phyloP scores from a whole-genome alignment of 2,888 invertebrate species.

The Sinotaia quadrata region DNA sequence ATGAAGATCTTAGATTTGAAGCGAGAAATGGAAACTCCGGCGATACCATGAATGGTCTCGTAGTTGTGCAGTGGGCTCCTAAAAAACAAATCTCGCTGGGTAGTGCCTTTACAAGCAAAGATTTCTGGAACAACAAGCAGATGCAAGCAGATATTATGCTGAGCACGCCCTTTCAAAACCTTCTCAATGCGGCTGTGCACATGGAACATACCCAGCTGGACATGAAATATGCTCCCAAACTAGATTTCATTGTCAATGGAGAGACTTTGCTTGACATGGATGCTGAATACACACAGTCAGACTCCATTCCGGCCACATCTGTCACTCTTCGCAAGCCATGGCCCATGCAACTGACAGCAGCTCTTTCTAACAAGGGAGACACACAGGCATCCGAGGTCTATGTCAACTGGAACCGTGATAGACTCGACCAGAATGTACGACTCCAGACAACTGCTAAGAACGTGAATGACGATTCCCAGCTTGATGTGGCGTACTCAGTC shows the following conservation, averaged over 20 bases:
- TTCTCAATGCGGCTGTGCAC: slow-evolving; percentile 17
- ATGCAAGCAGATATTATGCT: slow-evolving; percentile 23
- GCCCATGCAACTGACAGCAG: slow-evolving; percentile 47
- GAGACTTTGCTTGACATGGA: slow-evolving; percentile 33
- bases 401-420: slow-evolving; percentile 60
- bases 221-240: slow-evolving; percentile 12
- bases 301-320: slow-evolving; percentile 25
- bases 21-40: slow-evolving; percentile 22
- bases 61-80: slow-evolving; percentile 25
- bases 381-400: slow-evolving; percentile 45
- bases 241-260: slow-evolving; percentile 32
- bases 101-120: slow-evolving; percentile 15
- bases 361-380: slow-evolving; percentile 39
- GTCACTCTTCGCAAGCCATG: slow-evolving; percentile 47
- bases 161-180: slow-evolving; percentile 23
- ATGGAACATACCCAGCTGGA: slow-evolving; percentile 16
- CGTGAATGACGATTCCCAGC: slow-evolving; percentile 33
- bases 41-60: slow-evolving; percentile 20
- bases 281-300: slow-evolving; percentile 20
- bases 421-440: slow-evolving; percentile 44
- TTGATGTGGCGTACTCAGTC: slow-evolving; percentile 19
- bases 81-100: slow-evolving; percentile 15
- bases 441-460: slow-evolving; percentile 45
- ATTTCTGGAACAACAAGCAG: slow-evolving; percentile 21
- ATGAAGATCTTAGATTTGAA: slow-evolving; percentile 28